Evolutionary conservation across 2,888 invertebrate genomes (phyloP).

Genomic region (Erannis defoliaria): DNA sequence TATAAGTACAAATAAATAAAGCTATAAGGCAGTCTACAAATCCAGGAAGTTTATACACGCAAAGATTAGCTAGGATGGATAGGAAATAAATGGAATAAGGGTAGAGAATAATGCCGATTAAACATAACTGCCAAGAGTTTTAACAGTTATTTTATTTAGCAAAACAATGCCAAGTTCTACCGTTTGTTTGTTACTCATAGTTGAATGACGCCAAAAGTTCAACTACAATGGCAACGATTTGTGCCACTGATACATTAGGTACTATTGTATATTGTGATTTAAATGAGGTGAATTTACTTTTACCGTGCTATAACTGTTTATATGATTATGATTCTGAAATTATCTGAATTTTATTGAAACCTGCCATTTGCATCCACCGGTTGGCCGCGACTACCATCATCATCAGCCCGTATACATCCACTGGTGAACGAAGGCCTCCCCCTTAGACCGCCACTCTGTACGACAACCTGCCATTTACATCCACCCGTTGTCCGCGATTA

Average conservation of each 20-base stretch:
- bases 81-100: no score
- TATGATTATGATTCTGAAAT: conserved; percentile 1
- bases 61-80: no score
- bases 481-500: no score
- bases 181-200: conserved; percentile 32
- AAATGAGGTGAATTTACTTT: conserved; percentile 51
- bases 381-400: no score
- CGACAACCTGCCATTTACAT: no score
- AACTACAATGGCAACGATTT: conserved; percentile 40
- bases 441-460: no score
- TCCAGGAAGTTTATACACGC: no score
- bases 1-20: no score
- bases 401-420: no score
- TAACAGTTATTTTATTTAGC: conserved; percentile 23
- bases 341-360: background rate
- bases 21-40: no score
- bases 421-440: no score
- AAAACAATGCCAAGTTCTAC: conserved; percentile 16
- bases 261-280: conserved; percentile 56
- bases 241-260: conserved; percentile 51
- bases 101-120: background rate
- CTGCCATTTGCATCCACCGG: no score
- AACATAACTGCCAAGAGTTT: conserved; percentile 11
- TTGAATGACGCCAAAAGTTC: conserved; percentile 28
- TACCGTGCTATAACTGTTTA: conserved; percentile 27